Conservation (phyloP, 2,888 invertebrate species). For the Patella pellucida region DNA sequence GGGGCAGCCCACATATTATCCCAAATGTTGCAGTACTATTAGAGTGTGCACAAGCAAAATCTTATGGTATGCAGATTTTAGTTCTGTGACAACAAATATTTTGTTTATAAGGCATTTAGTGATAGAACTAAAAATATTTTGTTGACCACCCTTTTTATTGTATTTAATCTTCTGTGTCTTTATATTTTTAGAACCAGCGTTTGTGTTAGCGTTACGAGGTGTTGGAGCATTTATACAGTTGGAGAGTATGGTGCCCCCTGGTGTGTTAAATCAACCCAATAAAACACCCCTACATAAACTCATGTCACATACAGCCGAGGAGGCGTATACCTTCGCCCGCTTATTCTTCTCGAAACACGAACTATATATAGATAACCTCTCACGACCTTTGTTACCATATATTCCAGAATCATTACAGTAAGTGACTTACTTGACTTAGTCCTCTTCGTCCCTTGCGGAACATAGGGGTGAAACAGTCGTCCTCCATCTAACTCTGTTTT, state of each 20-base stretch:
- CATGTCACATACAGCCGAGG: conserved; percentile 60
- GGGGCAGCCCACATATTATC: too few species aligned
- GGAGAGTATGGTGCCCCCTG: conserved; percentile 37
- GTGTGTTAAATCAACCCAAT: neutral
- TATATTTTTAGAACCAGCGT: conserved; percentile 56
- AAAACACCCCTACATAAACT: conserved; percentile 45
- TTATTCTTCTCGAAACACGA: conserved; percentile 64
- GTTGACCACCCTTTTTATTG: neutral
- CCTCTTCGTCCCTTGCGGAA: too few species aligned
- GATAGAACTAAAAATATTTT: too few species aligned
- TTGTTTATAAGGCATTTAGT: too few species aligned
- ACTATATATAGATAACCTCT: conserved; percentile 57
- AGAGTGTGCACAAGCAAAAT: too few species aligned
- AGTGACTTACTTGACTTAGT: too few species aligned
- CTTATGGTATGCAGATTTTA: too few species aligned
- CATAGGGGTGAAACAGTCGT: too few species aligned
- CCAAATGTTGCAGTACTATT: too few species aligned
- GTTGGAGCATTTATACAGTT: conserved; percentile 60
- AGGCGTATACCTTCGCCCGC: conserved; percentile 56
- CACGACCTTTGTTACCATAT: conserved; percentile 53
- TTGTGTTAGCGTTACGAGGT: conserved; percentile 60
- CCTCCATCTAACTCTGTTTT: too few species aligned
- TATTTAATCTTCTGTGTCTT: neutral
- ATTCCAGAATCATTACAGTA: conserved; percentile 44
- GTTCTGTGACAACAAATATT: too few species aligned